Conservation (phyloP, 2,888 invertebrate genomes). For the Therioaphis trifolii region DNA sequence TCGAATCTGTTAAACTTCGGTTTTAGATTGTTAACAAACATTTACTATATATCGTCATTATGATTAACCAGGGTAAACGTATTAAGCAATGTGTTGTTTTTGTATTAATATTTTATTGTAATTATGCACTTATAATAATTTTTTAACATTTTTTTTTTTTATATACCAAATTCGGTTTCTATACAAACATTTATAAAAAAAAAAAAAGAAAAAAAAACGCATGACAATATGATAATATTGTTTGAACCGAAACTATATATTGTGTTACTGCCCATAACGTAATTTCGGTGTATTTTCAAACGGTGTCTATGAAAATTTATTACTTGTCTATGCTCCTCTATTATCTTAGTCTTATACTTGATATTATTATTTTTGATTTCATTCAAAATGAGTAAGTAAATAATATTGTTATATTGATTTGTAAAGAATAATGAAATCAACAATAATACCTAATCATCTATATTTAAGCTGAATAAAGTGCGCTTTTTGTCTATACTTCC, state of each 20-base stretch:
- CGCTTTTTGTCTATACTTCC: slow-evolving; percentile 53
- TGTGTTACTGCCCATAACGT: slow-evolving; percentile 53
- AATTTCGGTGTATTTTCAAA: slow-evolving; percentile 50
- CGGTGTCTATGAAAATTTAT: slow-evolving; percentile 50
- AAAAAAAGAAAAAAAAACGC: slow-evolving; percentile 14
- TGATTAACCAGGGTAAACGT: slow-evolving; percentile 63
- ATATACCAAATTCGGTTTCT: slow-evolving; percentile 55
- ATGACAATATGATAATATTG: slow-evolving; percentile 58
- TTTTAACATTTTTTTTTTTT: slow-evolving; percentile 54
- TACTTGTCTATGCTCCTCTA: slow-evolving; percentile 58
- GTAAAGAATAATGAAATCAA: slow-evolving; percentile 51
- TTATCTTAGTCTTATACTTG: slow-evolving; percentile 52
- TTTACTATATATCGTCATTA: slow-evolving; percentile 58
- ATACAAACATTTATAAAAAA: slow-evolving; percentile 51
- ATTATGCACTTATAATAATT: slow-evolving; percentile 62
- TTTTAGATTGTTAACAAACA: slow-evolving; percentile 61
- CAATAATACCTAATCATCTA: slow-evolving; percentile 54
- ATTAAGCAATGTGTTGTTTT: slow-evolving; percentile 63
- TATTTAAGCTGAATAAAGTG: slow-evolving; percentile 57
- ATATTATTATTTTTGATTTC: slow-evolving; percentile 56
- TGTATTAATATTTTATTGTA: slow-evolving; percentile 63
- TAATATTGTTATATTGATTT: slow-evolving; percentile 48
- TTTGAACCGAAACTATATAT: slow-evolving; percentile 43
- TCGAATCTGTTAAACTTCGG: slow-evolving; percentile 59
- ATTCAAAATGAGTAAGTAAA: slow-evolving; percentile 44